Base-by-base conservation (phyloP, 2,888 invertebrate species). In the Erpobdella octoculata region DNA sequence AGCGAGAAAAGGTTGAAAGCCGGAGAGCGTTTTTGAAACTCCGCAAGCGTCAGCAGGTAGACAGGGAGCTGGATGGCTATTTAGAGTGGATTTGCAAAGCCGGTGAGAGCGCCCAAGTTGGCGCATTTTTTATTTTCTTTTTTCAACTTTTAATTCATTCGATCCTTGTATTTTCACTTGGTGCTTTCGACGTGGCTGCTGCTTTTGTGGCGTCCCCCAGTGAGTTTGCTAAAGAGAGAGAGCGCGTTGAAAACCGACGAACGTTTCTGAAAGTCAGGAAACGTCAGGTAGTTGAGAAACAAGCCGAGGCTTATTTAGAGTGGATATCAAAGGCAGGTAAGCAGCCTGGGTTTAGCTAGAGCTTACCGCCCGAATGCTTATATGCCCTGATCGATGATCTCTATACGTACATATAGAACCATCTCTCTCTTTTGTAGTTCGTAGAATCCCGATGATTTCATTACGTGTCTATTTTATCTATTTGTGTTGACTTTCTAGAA, bases 61-160 rank as follows among this genome's bases (percentile, higher is more conserved):
- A 97, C 87, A 89, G 92, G 86, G 96, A 97, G 87, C 89, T 97
- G 84, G 94, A 94, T 86, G 96, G 96, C 84, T 98, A 98, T 86
- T 91, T 99, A 86, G 97, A 98, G 87, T 98, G 98, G 98, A 98
- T 99, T 84, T 94, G 96, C 87, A 96, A 94, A 90, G 98, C 98
- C 86, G 96, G 95, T 94, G 71, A 71, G 72, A 41, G n/a, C 28
- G 36, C 21, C n/a, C 46, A 41, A 41, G 46, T 15, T 15, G n/a
- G n/a, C 12, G 12, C n/a, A 41, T 12, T 41, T 41, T 41, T 41
- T n/a, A n/a, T n/a, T n/a, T n/a, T n/a, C n/a, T 53, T 53, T 53
- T 53, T 53, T 2, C 28, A 12, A 2, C 21, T 53, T 53, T 53
- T 53, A 28, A 53, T 53, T 53, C 53, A 53, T 25, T 53, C 5